Evolutionary conservation across 2,113 vertebrate species (phyloP), one percentile per base, ranked within the genome.

Genomic region (Dicaeum eximium): DNA sequence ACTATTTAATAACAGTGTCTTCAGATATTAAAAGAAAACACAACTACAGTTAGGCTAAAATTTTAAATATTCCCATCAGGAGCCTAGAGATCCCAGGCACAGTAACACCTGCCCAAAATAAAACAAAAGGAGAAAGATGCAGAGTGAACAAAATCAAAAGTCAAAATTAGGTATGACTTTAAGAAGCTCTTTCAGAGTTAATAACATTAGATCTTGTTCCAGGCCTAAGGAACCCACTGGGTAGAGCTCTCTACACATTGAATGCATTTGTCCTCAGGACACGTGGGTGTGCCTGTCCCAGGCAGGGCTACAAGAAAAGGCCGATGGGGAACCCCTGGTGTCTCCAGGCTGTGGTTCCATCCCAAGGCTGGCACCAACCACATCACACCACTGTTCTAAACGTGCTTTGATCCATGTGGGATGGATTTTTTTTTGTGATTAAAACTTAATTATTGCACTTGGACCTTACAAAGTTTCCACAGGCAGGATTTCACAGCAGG

Each of bases 261-360:
- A 30, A 61, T 10, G 3, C 27, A 45, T 42, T 50, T 37, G 30
- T 25, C 31, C 38, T 44, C 37, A 11, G 0, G 0, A 27, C 53
- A 42, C 0, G 0, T 0, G 2, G 80, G 7, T 28, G 27, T 10
- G 40, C 9, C 53, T 47, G 14, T 51, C 54, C 75, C 45, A 37
- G 58, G 19, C 37, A 57, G 58, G 54, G 50, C 50, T 2, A 0
- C 30, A 71, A 50, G 44, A 87, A 48, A 58, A 65, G 16, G 40
- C 28, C 18, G 2, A 0, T 1, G 6, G 19, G 15, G 30, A 75
- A 9, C 7, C 17, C 33, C 27, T 9, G 1, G 21, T 14, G 18
- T 38, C 66, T 47, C 73, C 25, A 40, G 13, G 11, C 45, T 30
- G 56, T 77, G 54, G 22, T 7, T 62, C 54, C 38, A 24, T 38